A percentile compares a stretch with the other conserved stretches of the same genome.
These are phyloP conservation scores for Mus musculus DNA, from an alignment of 2,113 vertebrate genomes.

Conservation along the genomic window DNA sequence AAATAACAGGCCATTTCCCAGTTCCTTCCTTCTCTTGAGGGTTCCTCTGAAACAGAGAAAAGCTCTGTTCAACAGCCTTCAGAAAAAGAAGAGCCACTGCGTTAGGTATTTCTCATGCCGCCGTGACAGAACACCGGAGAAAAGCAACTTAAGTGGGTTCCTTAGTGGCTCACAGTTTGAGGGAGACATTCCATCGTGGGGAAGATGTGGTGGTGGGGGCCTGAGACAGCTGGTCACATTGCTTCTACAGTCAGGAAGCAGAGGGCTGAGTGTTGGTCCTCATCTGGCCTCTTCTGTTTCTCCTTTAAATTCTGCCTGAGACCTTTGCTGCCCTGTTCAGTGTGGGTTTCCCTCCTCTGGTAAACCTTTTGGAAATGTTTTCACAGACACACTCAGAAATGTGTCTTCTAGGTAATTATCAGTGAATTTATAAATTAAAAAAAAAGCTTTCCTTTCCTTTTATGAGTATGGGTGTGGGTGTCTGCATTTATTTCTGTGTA, in stretches of 20 bases:
- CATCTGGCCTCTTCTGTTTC: neutral
- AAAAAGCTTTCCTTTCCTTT: neutral
- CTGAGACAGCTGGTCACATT: neutral
- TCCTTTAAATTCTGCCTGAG: neutral
- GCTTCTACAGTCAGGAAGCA: neutral
- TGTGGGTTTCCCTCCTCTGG: neutral
- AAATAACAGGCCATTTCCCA: neutral
- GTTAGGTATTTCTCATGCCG: neutral
- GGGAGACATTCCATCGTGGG: neutral
- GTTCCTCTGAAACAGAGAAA: neutral
- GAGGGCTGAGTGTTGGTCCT: neutral
- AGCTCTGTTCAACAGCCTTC: neutral
- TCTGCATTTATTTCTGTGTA: neutral
- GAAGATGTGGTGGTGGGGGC: neutral
- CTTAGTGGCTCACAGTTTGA: neutral
- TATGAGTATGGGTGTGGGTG: neutral
- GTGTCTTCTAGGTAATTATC: neutral
- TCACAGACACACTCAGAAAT: neutral
- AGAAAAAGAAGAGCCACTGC: neutral
- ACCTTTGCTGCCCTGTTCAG: neutral
- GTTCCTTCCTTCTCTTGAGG: neutral
- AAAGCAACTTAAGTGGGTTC: neutral
- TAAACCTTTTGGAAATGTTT: neutral
- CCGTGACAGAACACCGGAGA: neutral
- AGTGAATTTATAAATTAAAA: neutral